Conservation (phyloP, 1,140 invertebrate genomes). For the Drosophila kikkawai region DNA sequence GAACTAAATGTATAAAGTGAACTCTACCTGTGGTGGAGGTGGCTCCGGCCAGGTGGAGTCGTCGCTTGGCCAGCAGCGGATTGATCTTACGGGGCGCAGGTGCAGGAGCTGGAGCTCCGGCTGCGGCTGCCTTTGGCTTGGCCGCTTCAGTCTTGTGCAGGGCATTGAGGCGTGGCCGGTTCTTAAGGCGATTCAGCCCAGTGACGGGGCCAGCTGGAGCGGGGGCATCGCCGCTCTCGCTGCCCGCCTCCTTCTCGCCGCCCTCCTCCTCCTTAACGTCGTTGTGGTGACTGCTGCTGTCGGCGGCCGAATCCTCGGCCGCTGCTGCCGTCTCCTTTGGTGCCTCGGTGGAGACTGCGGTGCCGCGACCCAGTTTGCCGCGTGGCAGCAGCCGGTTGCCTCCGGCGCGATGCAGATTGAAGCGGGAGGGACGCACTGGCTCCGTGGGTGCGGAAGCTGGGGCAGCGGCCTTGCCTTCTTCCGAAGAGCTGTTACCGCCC, state of each 20-base stretch:
- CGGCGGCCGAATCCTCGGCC: conserved; percentile 82
- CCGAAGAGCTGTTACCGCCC: conserved; percentile 85
- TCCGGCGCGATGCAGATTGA: conserved; percentile 75
- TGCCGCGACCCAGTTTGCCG: conserved; percentile 66
- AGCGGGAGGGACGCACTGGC: conserved; percentile 70
- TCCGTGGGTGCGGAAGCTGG: conserved; percentile 51
- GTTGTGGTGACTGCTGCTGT: conserved; percentile 73
- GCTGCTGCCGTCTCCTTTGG: conserved; percentile 71
- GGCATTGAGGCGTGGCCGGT: conserved; percentile 77
- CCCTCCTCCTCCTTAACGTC: conserved; percentile 67
- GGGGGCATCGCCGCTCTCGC: conserved; percentile 58
- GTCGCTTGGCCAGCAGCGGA: conserved; percentile 80
- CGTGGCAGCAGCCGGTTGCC: conserved; percentile 71
- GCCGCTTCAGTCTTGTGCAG: conserved; percentile 80
- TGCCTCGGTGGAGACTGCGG: conserved; percentile 71
- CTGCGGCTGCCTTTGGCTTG: conserved; percentile 63
- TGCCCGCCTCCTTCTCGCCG: conserved; percentile 48
- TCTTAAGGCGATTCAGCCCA: conserved; percentile 81
- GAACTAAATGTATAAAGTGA: no score
- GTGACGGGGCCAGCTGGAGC: conserved; percentile 52
- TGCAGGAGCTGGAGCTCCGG: conserved; percentile 50
- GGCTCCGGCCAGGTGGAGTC: conserved; percentile 69
- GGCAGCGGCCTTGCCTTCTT: conserved; percentile 71
- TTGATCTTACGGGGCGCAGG: conserved; percentile 77
- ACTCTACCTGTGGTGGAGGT: conserved; percentile 67